Conservation (phyloP, 2,888 invertebrate species). For the Aporophyla nigra region DNA sequence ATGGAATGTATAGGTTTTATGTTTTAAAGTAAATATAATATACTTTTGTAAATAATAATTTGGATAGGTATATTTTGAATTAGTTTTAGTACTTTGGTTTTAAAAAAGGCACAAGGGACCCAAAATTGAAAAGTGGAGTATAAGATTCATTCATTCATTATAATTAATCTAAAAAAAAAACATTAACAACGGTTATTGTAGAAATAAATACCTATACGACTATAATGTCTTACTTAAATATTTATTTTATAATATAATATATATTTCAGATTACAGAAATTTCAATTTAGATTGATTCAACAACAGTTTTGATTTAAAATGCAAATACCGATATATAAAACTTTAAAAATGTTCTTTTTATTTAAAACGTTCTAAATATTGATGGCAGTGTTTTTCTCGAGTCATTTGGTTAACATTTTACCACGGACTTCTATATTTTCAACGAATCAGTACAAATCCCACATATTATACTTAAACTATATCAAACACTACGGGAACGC, state of each 20-base stretch:
- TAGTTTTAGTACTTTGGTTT: slow-evolving; percentile 71
- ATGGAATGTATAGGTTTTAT: slow-evolving; percentile 72
- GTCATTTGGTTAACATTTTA: slow-evolving; percentile 36
- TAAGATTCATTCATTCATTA: slow-evolving; percentile 53
- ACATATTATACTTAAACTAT: slow-evolving; percentile 50
- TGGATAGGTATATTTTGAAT: slow-evolving; percentile 61
- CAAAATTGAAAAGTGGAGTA: slow-evolving; percentile 63
- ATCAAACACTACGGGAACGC: slow-evolving; percentile 56
- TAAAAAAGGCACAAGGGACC: slow-evolving; percentile 82
- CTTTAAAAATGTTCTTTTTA: slow-evolving; percentile 22
- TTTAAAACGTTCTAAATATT: slow-evolving; percentile 52
- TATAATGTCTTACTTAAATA: slow-evolving; percentile 55
- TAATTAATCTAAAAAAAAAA: slow-evolving; percentile 59
- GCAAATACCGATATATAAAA: slow-evolving; percentile 31
- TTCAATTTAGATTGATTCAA: slow-evolving; percentile 36
- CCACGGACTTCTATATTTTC: slow-evolving; percentile 34
- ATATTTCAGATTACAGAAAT: slow-evolving; percentile 43
- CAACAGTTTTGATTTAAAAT: slow-evolving; percentile 47
- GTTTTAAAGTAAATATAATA: slow-evolving; percentile 60
- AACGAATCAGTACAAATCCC: slow-evolving; percentile 39
- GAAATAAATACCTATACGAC: slow-evolving; percentile 62
- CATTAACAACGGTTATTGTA: slow-evolving; percentile 56
- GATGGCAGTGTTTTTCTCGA: slow-evolving; percentile 66
- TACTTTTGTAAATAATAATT: slow-evolving; percentile 60
- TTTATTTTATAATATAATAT: slow-evolving; percentile 44